Evolutionary conservation across 2,113 vertebrate species (phyloP).

Genomic region (Oncorhynchus masou): DNA sequence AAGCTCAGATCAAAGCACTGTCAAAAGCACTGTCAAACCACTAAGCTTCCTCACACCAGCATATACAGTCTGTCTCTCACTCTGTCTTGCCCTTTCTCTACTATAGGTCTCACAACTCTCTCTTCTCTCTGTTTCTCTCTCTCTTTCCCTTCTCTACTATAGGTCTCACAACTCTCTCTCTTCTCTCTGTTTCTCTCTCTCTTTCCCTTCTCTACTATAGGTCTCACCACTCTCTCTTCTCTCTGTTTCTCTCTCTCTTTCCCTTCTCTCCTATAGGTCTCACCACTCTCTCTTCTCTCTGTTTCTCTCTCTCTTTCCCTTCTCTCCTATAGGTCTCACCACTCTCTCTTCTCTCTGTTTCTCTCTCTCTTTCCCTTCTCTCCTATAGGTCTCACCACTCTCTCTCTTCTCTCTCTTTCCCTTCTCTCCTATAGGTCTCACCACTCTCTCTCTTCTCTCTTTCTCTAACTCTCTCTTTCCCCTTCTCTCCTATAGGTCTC

Average conservation of each 20-base stretch:
- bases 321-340: no score
- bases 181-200: neutral
- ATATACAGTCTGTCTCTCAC: constrained; percentile 1
- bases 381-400: no score
- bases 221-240: no score
- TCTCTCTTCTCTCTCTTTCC: no score
- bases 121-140: constrained; percentile 12
- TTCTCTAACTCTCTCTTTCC: no score
- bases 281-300: no score
- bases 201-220: no score
- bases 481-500: no score
- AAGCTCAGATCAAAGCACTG: constrained; percentile 70
- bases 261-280: neutral
- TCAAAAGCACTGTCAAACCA: constrained; percentile 66
- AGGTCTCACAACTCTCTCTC: no score
- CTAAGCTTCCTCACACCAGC: constrained; percentile 57
- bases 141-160: neutral
- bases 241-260: no score
- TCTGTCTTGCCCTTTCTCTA: constrained; percentile 19
- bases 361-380: neutral
- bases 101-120: no score
- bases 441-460: no score
- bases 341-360: neutral
- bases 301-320: constrained; percentile 12
- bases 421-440: neutral